A percentile compares a stretch with the other conserved stretches of the same genome.
Evolutionary conservation across 2,888 invertebrate genomes (phyloP).

Genomic region (Rosalia funebris): DNA sequence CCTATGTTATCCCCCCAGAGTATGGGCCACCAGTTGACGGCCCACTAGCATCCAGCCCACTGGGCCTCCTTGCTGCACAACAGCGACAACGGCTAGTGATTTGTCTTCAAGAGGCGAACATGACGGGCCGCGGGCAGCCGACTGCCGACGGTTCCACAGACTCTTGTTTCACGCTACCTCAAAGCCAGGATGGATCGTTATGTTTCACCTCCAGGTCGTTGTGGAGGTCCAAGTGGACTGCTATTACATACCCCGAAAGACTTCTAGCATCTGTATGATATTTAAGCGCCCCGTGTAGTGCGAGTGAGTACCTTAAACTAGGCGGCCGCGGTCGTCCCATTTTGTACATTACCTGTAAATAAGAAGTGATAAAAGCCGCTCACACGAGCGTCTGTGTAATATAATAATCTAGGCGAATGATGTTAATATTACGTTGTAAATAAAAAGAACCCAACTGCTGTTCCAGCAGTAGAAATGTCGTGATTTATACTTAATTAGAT

Average conservation of each 20-base stretch:
- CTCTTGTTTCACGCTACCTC: conserved; percentile 54
- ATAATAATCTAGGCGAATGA: conserved; percentile 55
- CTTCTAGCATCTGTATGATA: conserved; percentile 18
- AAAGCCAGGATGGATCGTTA: conserved; percentile 45
- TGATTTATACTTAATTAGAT: conserved; percentile 57
- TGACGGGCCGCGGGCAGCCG: conserved; percentile 41
- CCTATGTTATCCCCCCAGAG: conserved; percentile 86
- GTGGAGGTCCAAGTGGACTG: conserved; percentile 57
- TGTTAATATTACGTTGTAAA: conserved; percentile 53
- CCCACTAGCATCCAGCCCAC: conserved; percentile 87
- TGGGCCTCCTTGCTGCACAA: conserved; percentile 73
- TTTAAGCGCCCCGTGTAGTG: conserved; percentile 37
- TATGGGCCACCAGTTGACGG: conserved; percentile 81
- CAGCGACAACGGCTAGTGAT: conserved; percentile 64
- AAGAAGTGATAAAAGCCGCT: conserved; percentile 57
- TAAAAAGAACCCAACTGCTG: conserved; percentile 50
- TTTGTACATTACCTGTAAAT: conserved; percentile 57
- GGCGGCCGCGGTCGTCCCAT: conserved; percentile 30
- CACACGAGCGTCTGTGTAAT: conserved; percentile 57
- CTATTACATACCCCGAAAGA: conserved; percentile 16
- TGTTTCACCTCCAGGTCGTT: conserved; percentile 46
- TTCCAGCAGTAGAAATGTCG: conserved; percentile 47
- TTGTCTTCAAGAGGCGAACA: conserved; percentile 34
- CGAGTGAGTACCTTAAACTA: conserved; percentile 52
- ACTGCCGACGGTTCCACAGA: conserved; percentile 45